Percentiles rank a stretch among this genome's conserved stretches.
phyloP scores from a whole-genome alignment of 2,113 vertebrate genomes.

The Copsychus sechellarum region DNA sequence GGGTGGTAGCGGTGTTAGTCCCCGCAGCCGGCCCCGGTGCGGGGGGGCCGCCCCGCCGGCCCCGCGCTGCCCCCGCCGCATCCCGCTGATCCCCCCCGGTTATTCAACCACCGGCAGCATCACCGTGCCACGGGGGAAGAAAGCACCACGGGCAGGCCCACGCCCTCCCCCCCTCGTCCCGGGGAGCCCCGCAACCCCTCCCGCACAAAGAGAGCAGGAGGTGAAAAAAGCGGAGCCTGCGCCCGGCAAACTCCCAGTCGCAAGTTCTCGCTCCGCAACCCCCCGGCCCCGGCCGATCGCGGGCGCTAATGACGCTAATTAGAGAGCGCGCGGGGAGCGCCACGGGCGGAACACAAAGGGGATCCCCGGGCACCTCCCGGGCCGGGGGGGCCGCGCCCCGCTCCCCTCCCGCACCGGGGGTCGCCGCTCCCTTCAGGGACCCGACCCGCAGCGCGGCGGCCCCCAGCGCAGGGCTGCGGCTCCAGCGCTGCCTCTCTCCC shows the following conservation, averaged over 20 bases:
- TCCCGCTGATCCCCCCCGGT: neutral
- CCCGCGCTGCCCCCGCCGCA: neutral
- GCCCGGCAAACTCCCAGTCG: neutral
- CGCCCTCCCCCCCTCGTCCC: neutral
- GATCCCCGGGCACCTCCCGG: neutral
- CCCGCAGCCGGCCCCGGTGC: neutral
- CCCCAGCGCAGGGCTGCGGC: neutral
- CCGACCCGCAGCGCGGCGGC: neutral
- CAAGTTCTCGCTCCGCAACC: neutral
- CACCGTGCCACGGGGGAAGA: neutral
- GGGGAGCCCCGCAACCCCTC: neutral
- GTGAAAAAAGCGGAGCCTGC: neutral
- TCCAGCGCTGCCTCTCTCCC: neutral
- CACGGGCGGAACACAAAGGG: conserved; percentile 1
- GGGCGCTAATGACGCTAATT: conserved; percentile 19
- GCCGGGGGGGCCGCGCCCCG: neutral
- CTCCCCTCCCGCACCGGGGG: neutral
- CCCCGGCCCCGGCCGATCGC: neutral
- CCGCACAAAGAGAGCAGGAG: neutral
- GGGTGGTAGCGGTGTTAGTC: neutral
- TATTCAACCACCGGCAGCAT: neutral
- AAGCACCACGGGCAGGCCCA: neutral
- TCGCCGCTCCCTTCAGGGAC: neutral
- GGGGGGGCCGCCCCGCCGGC: neutral
- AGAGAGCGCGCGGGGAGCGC: neutral